Conservation (phyloP, 1,140 invertebrate species). For the Bombus fervidus region DNA sequence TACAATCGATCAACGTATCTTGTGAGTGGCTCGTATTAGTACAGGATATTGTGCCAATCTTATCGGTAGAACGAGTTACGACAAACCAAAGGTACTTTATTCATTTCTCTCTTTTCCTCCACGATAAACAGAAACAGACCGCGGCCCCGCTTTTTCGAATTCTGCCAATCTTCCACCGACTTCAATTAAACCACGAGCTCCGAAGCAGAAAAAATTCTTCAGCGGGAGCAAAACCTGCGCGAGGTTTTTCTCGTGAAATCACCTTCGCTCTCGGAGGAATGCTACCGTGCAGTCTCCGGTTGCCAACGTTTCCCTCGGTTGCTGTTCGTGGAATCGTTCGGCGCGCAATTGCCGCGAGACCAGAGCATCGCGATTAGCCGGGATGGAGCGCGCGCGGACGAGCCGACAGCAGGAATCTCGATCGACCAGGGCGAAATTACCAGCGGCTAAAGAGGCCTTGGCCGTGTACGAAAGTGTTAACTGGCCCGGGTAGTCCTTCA, state of each 20-base stretch:
- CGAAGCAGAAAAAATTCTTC: too few species aligned
- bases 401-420: constrained; percentile 29
- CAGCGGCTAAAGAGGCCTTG: constrained; percentile 33
- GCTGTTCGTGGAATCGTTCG: constrained; percentile 9
- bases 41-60: too few species aligned
- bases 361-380: constrained; percentile 27
- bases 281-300: constrained; percentile 8
- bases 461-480: constrained; percentile 31
- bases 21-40: too few species aligned
- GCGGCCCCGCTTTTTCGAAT: background rate
- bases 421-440: constrained; percentile 36
- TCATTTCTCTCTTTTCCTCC: too few species aligned
- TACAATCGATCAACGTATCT: too few species aligned
- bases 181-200: constrained; percentile 6
- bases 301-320: background rate
- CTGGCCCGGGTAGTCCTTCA: constrained; percentile 21
- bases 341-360: constrained; percentile 20
- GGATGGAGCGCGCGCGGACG: background rate
- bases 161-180: background rate
- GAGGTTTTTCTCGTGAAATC: constrained; percentile 2
- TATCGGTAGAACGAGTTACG: too few species aligned
- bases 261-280: constrained; percentile 29
- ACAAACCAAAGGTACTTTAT: background rate
- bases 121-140: background rate
- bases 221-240: background rate